Base-by-base conservation (phyloP, 2,797 vertebrate genomes). In the Carapus acus region DNA sequence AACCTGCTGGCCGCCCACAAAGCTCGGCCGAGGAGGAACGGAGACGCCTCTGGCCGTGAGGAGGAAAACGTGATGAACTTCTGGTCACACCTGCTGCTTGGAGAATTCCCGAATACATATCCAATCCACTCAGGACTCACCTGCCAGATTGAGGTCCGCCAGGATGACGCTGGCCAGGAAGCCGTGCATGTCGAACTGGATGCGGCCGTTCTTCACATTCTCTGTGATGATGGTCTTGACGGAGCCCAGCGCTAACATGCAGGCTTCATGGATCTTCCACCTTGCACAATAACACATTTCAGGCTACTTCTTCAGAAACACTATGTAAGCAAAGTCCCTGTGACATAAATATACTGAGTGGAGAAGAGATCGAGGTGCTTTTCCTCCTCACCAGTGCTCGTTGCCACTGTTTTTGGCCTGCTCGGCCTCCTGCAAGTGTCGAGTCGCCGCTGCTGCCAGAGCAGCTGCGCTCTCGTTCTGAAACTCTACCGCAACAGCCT, bases 211-310 rank as follows among this genome's bases (percentile, higher is more conserved):
- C 78, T 97, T 96, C 73, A 97, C 93, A 0, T 92, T 95, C 75
- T 98, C 96, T 6, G 94, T 93, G 73, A 99, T 90, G 66, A 94
- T 89, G 46, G 91, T 91, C 82, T 99, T 99, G 57, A 98, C 96
- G 0, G 96, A 99, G 53, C 96, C 96, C 15, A 99, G 82, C 7
- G 96, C 92, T 81, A 99, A 77, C 96, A 99, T 94, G 40, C 94
- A 98, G 15, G 96, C 96, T 77, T 99, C 96, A 0, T 99, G 95
- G 56, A 98, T 86, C 82, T 99, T 99, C 96, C 96, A 98, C 96
- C 96, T 98, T 69, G 12, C 36, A 24, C 8, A 33, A 51, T 16
- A 40, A 31, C 24, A 33, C 6, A n/a, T 36, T 2, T 36, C n/a
- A 15, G 4, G 34, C 14, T 3, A 15, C 24, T 27, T 27, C 24